These are phyloP conservation scores for Cheilosia urbana DNA, from an alignment of 2,888 invertebrate genomes.

Conservation along the genomic window DNA sequence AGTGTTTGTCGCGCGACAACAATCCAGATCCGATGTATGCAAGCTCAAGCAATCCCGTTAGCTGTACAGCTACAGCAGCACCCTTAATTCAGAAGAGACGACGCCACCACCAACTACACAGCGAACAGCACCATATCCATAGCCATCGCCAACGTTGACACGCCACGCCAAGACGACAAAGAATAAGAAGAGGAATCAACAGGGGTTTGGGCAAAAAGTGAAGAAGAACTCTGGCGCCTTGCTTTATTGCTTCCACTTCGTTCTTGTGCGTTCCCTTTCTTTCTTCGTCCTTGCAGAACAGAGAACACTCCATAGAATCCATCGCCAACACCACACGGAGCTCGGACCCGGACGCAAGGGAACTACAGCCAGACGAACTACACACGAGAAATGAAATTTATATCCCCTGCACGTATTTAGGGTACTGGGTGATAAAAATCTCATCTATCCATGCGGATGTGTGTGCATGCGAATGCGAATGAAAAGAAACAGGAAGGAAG, in stretches of 20 bases:
- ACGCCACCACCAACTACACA: conserved; percentile 22
- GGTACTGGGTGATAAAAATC: conserved; percentile 76
- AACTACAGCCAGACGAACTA: conserved; percentile 6
- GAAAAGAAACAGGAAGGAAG: conserved; percentile 15
- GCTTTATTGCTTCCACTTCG: conserved; percentile 70
- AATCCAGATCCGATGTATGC: conserved; percentile 36
- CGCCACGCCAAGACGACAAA: conserved; percentile 22
- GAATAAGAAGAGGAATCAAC: conserved; percentile 63
- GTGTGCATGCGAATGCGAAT: background rate
- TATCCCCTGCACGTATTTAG: conserved; percentile 73
- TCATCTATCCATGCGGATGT: conserved; percentile 46
- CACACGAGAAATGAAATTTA: conserved; percentile 56
- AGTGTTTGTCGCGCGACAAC: conserved; percentile 39
- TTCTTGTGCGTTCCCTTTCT: conserved; percentile 56
- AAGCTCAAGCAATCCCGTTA: conserved; percentile 58
- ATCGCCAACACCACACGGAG: background rate
- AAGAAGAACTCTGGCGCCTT: conserved; percentile 73
- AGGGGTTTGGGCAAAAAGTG: conserved; percentile 73
- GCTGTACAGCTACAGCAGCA: conserved; percentile 31
- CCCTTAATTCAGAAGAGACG: conserved; percentile 63
- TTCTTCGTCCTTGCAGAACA: conserved; percentile 51
- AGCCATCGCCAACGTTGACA: conserved; percentile 15
- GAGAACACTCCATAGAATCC: conserved; percentile 7
- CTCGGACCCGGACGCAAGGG: background rate
- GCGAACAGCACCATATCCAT: too few relatives aligned